Evolutionary conservation across 2,797 vertebrate genomes (phyloP).

Genomic region (Columba guinea): DNA sequence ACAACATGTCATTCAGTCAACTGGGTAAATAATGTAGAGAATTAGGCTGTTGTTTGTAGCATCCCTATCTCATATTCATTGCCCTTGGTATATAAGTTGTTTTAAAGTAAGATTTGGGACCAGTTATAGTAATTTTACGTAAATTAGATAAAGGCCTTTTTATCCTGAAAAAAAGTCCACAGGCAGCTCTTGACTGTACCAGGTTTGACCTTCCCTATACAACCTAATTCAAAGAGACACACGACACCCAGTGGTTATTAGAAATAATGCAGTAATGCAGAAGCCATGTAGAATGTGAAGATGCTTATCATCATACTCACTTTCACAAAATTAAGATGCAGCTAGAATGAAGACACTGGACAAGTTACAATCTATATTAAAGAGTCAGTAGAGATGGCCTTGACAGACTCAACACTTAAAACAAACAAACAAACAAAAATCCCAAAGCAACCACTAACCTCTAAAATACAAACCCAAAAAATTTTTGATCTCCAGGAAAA

Average conservation of each 20-base stretch:
- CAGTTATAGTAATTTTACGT: neutral
- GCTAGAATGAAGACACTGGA: neutral
- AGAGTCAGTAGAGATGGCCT: neutral
- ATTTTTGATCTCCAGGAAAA: neutral
- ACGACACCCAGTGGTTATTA: conserved; percentile 59
- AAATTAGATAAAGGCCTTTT: neutral
- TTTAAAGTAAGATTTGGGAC: neutral
- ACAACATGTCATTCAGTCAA: neutral
- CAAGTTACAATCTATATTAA: neutral
- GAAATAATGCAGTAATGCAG: neutral
- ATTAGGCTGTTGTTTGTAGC: neutral
- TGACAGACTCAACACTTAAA: neutral
- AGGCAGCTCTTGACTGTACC: neutral
- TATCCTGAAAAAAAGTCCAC: neutral
- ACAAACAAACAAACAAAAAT: neutral
- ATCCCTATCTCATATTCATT: neutral
- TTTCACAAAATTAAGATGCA: neutral
- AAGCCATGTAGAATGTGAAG: neutral
- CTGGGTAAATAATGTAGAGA: neutral
- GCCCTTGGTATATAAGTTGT: neutral
- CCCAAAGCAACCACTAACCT: neutral
- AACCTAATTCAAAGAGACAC: conserved; percentile 1
- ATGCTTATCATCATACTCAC: neutral
- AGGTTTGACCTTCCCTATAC: neutral
- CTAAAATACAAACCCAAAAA: neutral